Evolutionary conservation across 2,888 invertebrate genomes (phyloP).

Genomic region (Latrodectus elegans): DNA sequence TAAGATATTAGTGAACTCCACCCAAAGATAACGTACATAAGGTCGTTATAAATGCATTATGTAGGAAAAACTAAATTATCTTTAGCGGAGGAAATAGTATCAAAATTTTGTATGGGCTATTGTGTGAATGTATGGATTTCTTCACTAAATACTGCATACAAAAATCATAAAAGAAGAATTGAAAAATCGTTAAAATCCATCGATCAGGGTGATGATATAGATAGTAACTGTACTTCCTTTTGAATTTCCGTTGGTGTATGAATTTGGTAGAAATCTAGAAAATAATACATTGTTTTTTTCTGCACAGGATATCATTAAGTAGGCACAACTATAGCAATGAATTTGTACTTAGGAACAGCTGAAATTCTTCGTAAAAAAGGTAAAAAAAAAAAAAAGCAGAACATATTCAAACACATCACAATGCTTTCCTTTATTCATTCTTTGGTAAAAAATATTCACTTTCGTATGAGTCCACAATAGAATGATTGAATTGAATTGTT

Average conservation of each 20-base stretch:
- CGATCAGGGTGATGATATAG: too few species aligned
- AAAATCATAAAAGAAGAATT: too few species aligned
- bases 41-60: background rate
- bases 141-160: too few species aligned
- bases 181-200: too few species aligned
- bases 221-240: too few species aligned
- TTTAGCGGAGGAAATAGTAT: background rate
- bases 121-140: too few species aligned
- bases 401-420: slow-evolving; percentile 8
- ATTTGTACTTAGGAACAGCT: slow-evolving; percentile 22
- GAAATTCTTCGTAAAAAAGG: slow-evolving; percentile 12
- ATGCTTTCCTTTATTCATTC: slow-evolving; percentile 19
- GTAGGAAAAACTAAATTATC: background rate
- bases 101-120: too few species aligned
- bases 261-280: too few species aligned
- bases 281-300: background rate
- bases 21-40: background rate
- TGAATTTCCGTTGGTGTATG: too few species aligned
- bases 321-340: slow-evolving; percentile 7
- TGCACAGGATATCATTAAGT: slow-evolving; percentile 22
- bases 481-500: background rate
- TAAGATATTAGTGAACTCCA: too few species aligned
- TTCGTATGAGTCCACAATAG: background rate
- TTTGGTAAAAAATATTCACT: slow-evolving; percentile 11
- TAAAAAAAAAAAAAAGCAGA: slow-evolving; percentile 11